phyloP scores from a whole-genome alignment of 2,797 vertebrate genomes.

The Nothura maculosa region DNA sequence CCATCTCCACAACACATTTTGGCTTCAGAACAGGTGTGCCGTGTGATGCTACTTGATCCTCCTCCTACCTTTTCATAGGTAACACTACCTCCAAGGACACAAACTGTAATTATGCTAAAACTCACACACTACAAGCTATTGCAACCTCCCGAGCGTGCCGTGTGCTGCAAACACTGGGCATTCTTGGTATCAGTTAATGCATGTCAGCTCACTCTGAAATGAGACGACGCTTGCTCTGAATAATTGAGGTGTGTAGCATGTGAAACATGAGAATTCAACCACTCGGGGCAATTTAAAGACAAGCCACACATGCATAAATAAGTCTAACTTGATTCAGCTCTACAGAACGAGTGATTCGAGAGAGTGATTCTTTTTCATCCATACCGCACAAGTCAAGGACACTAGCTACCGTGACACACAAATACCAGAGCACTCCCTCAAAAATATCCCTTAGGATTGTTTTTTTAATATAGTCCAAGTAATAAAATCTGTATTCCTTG shows the following conservation, averaged over 20 bases:
- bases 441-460: background rate
- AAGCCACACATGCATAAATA: background rate
- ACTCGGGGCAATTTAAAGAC: slow-evolving; percentile 46
- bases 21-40: slow-evolving; percentile 81
- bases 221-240: slow-evolving; percentile 39
- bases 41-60: slow-evolving; percentile 75
- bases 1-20: slow-evolving; percentile 62
- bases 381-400: background rate
- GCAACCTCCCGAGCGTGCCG: slow-evolving; percentile 41
- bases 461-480: background rate
- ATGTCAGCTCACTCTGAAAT: slow-evolving; percentile 18
- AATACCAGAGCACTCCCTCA: background rate
- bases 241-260: slow-evolving; percentile 48
- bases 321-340: background rate
- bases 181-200: slow-evolving; percentile 69
- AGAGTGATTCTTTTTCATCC: background rate
- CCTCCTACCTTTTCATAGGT: slow-evolving; percentile 76
- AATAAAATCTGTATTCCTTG: background rate
- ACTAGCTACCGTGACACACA: background rate
- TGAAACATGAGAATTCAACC: slow-evolving; percentile 14
- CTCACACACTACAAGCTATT: slow-evolving; percentile 49
- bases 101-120: slow-evolving; percentile 82
- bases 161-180: slow-evolving; percentile 5
- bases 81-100: slow-evolving; percentile 66
- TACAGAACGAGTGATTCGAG: background rate